Conservation (phyloP, 2,888 invertebrate genomes). For the Amiota minor region DNA sequence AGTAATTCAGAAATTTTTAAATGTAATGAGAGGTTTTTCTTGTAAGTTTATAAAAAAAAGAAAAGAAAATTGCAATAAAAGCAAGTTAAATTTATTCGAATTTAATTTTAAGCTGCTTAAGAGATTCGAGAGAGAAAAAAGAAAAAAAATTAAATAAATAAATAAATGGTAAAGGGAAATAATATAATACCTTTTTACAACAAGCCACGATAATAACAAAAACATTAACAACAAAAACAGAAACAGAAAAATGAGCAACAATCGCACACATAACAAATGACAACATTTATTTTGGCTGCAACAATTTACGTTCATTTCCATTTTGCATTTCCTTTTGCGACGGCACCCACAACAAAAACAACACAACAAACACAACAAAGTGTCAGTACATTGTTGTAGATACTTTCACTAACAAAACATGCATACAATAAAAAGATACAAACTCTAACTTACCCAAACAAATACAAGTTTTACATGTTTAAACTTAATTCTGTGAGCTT, state of each 20-base stretch:
- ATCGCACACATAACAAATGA: slow-evolving; percentile 27
- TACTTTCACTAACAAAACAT: too few species aligned
- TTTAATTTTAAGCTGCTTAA: slow-evolving; percentile 25
- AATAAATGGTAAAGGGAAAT: too few species aligned
- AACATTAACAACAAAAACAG: neutral
- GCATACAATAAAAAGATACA: too few species aligned
- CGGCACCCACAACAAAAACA: neutral
- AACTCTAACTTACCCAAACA: too few species aligned
- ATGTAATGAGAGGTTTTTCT: too few species aligned
- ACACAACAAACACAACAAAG: too few species aligned
- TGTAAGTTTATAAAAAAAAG: neutral
- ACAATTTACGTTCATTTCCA: slow-evolving; percentile 34
- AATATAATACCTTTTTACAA: too few species aligned
- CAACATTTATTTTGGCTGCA: slow-evolving; percentile 34
- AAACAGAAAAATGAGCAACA: slow-evolving; percentile 15
- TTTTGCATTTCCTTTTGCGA: slow-evolving; percentile 34
- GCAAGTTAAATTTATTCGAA: slow-evolving; percentile 14
- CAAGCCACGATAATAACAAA: neutral
- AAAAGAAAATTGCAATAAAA: neutral
- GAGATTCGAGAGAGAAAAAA: neutral
- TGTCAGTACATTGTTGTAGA: too few species aligned
- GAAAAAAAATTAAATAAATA: too few species aligned
- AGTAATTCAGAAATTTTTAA: too few species aligned
- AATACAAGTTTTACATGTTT: too few species aligned
- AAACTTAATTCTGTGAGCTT: neutral